Evolutionary conservation across 2,888 invertebrate species (phyloP).

Genomic region (Orthosia cruda): DNA sequence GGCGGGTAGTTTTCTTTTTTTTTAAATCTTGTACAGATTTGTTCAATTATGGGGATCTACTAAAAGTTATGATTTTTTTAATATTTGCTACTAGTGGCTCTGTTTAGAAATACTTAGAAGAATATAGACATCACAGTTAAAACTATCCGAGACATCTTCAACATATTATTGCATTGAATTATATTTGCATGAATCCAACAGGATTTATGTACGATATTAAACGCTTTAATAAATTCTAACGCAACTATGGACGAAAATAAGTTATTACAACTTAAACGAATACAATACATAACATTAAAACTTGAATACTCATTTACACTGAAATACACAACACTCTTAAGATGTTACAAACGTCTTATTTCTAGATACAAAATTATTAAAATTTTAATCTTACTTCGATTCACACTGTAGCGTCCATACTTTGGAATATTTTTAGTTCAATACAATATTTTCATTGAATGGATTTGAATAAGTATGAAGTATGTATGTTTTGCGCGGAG

Average conservation of each 20-base stretch:
- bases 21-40: not conserved
- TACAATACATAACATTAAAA: slow-evolving; percentile 65
- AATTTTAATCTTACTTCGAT: slow-evolving; percentile 54
- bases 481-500: not conserved
- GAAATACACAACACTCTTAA: slow-evolving; percentile 71
- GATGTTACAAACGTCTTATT: slow-evolving; percentile 68
- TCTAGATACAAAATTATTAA: slow-evolving; percentile 73
- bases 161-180: slow-evolving; percentile 61
- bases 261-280: slow-evolving; percentile 73
- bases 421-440: slow-evolving; percentile 9
- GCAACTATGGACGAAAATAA: slow-evolving; percentile 72
- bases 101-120: slow-evolving; percentile 54
- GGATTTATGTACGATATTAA: slow-evolving; percentile 48
- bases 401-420: slow-evolving; percentile 25
- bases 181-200: slow-evolving; percentile 55
- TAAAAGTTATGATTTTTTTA: not conserved
- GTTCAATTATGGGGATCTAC: slow-evolving; percentile 20
- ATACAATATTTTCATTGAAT: slow-evolving; percentile 7
- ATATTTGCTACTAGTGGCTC: slow-evolving; percentile 31
- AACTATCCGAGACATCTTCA: slow-evolving; percentile 54
- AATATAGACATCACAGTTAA: slow-evolving; percentile 65
- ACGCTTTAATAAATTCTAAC: slow-evolving; percentile 56
- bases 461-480: not conserved
- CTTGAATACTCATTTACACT: slow-evolving; percentile 69
- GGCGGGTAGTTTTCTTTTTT: not conserved